Conservation (phyloP, 1,140 invertebrate genomes). For the Diploscapter pachys region DNA sequence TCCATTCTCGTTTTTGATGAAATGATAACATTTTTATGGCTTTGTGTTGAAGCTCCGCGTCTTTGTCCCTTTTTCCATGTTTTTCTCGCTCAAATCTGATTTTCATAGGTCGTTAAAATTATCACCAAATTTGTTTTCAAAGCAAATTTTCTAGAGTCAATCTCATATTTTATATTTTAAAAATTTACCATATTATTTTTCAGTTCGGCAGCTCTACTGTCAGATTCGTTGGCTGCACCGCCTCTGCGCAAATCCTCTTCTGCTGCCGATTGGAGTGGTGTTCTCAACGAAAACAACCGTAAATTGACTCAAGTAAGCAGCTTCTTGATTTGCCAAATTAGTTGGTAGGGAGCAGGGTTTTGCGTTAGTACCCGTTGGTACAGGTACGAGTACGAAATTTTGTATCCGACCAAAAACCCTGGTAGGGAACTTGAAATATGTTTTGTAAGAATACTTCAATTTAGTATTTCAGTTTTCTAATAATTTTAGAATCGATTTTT, state of each 20-base stretch:
- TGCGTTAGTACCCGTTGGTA: too few species aligned
- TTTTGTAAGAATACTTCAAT: too few species aligned
- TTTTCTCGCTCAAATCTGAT: slow-evolving; percentile 11
- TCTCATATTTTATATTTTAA: background rate
- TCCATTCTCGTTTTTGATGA: slow-evolving; percentile 12
- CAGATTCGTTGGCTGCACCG: slow-evolving; percentile 17
- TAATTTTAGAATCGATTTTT: too few species aligned
- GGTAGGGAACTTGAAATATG: too few species aligned
- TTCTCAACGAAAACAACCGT: background rate
- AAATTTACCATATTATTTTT: background rate
- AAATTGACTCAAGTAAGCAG: too few species aligned
- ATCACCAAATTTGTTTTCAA: background rate
- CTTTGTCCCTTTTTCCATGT: background rate
- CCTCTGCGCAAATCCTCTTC: slow-evolving; percentile 33
- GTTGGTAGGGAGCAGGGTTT: too few species aligned
- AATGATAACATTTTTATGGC: slow-evolving; percentile 12
- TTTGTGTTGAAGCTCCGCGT: slow-evolving; percentile 9
- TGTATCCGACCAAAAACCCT: too few species aligned
- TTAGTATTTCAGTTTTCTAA: too few species aligned
- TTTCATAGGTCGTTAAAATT: slow-evolving; percentile 1
- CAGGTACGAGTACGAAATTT: too few species aligned
- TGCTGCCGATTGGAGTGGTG: slow-evolving; percentile 18
- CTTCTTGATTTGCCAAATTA: too few species aligned
- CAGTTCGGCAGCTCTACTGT: slow-evolving; percentile 29
- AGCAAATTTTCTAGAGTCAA: background rate